Evolutionary conservation across 2,113 vertebrate genomes (phyloP).

Genomic region (Podarcis muralis): DNA sequence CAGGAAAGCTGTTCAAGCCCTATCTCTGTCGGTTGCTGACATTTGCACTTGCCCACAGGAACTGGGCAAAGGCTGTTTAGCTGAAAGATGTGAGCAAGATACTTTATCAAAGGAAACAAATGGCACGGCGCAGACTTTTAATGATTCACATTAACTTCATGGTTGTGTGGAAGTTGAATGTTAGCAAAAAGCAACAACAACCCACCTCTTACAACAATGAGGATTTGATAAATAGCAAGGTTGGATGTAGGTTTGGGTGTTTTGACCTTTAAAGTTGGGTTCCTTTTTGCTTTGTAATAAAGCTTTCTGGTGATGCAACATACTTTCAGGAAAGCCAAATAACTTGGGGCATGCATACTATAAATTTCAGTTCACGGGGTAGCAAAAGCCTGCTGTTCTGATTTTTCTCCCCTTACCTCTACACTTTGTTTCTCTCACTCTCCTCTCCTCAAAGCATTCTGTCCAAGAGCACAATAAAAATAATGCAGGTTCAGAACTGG

Average conservation of each 20-base stretch:
- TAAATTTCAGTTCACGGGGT: not conserved
- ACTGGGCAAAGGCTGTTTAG: constrained; percentile 30
- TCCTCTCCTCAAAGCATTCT: not conserved
- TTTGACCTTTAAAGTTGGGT: constrained; percentile 20
- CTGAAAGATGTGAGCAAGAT: constrained; percentile 31
- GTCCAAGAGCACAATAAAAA: not conserved
- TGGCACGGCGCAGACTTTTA: constrained; percentile 14
- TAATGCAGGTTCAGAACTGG: constrained; percentile 29
- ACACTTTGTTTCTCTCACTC: not conserved
- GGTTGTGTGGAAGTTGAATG: constrained; percentile 13
- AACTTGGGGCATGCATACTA: not conserved
- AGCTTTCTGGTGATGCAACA: not conserved
- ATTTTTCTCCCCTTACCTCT: too few relatives aligned
- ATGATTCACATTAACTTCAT: constrained; percentile 27
- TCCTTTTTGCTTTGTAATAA: not conserved
- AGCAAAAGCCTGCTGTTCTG: not conserved
- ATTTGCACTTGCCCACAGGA: constrained; percentile 19
- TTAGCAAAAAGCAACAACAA: constrained; percentile 6
- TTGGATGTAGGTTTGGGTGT: not conserved
- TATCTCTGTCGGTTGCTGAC: constrained; percentile 7
- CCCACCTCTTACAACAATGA: constrained; percentile 20
- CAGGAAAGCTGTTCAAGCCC: constrained; percentile 1
- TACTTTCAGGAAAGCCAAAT: not conserved
- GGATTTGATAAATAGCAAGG: constrained; percentile 21
- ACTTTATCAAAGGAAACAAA: constrained; percentile 46